These are phyloP conservation scores for Nomada fucata DNA, from an alignment of 2,888 invertebrate species.

Conservation along the genomic window DNA sequence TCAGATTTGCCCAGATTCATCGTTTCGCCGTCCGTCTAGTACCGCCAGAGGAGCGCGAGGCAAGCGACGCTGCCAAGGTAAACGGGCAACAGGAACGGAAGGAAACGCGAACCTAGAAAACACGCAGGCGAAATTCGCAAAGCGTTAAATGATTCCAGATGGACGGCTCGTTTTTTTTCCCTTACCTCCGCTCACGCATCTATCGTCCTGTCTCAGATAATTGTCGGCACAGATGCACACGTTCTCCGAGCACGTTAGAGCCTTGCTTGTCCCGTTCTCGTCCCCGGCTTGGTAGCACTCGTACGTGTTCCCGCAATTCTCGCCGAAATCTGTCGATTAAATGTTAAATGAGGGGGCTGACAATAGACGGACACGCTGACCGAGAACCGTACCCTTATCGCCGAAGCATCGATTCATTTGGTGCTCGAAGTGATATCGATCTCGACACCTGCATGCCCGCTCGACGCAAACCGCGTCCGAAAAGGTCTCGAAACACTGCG, in stretches of 20 bases:
- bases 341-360: not conserved
- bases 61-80: not conserved
- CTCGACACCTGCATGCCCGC: conserved; percentile 63
- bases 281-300: conserved; percentile 70
- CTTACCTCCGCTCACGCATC: conserved; percentile 66
- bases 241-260: conserved; percentile 57
- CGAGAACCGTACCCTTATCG: conserved; percentile 51
- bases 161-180: not conserved
- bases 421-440: conserved; percentile 61
- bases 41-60: not conserved
- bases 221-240: conserved; percentile 66
- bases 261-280: conserved; percentile 5
- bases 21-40: not conserved
- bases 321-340: conserved; percentile 64
- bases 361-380: not conserved
- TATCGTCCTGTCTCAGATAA: conserved; percentile 44
- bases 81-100: not conserved
- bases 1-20: not conserved
- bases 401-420: conserved; percentile 55
- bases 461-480: conserved; percentile 60
- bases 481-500: conserved; percentile 67
- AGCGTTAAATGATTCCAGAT: not conserved
- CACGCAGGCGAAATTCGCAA: not conserved
- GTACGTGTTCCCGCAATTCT: conserved; percentile 59
- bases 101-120: conserved; percentile 23